Evolutionary conservation across 2,888 invertebrate species (phyloP).

Genomic region (Mycogona germanica): DNA sequence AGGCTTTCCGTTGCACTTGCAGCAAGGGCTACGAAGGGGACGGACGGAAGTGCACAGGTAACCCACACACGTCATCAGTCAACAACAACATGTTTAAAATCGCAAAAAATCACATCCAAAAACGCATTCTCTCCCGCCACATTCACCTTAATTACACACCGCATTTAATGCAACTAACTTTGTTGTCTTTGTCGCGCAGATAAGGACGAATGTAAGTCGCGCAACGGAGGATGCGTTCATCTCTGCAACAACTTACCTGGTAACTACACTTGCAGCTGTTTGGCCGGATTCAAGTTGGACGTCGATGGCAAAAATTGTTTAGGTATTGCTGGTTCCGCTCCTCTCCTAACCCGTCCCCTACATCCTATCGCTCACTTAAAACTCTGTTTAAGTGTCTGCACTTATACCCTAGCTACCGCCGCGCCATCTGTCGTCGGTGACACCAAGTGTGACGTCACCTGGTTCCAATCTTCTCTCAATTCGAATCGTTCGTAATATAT

Average conservation of each 20-base stretch:
- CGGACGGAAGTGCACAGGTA: slow-evolving; percentile 26
- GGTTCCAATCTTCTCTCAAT: no score
- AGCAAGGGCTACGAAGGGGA: slow-evolving; percentile 26
- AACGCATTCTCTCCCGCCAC: background rate
- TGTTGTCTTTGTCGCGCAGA: slow-evolving; percentile 24
- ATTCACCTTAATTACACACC: background rate
- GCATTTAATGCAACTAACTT: background rate
- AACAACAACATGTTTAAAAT: no score
- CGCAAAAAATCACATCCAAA: background rate
- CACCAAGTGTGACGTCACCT: no score
- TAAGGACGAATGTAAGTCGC: slow-evolving; percentile 30
- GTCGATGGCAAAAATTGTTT: slow-evolving; percentile 31
- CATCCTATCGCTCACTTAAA: no score
- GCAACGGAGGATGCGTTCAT: slow-evolving; percentile 37
- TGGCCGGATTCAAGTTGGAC: slow-evolving; percentile 31
- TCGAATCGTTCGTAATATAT: no score
- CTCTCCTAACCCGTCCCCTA: background rate
- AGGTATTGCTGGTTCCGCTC: no score
- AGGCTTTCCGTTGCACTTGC: slow-evolving; percentile 25
- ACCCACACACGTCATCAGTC: no score
- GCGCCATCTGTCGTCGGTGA: no score
- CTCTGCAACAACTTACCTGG: slow-evolving; percentile 33
- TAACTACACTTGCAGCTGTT: slow-evolving; percentile 32
- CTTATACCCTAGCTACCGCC: no score
- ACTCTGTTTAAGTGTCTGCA: no score